Conservation (phyloP, 2,113 vertebrate genomes). For the Pollachius pollachius region DNA sequence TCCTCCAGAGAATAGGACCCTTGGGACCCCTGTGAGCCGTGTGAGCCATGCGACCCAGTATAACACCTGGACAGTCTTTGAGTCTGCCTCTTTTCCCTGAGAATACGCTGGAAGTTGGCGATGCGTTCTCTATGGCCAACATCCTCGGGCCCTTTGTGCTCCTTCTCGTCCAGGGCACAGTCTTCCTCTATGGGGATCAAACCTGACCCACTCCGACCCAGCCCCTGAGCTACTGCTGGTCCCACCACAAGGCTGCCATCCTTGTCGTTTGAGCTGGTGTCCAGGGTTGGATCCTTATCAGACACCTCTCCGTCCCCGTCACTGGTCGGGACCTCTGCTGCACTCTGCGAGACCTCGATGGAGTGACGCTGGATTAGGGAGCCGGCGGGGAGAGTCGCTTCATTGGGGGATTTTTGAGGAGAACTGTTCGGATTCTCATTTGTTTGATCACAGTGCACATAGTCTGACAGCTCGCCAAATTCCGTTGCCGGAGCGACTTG, state of each 20-base stretch:
- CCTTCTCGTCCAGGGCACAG: constrained; percentile 21
- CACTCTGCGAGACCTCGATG: constrained; percentile 33
- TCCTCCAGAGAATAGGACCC: constrained; percentile 81
- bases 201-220: constrained; percentile 26
- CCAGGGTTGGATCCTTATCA: constrained; percentile 33
- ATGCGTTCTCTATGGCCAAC: constrained; percentile 87
- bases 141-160: constrained; percentile 53
- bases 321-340: constrained; percentile 28
- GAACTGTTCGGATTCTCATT: constrained; percentile 17
- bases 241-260: neutral
- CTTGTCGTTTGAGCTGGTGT: constrained; percentile 21
- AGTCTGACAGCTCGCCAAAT: constrained; percentile 25
- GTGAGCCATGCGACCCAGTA: constrained; percentile 71
- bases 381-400: constrained; percentile 30
- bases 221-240: neutral
- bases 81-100: constrained; percentile 86
- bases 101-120: constrained; percentile 88
- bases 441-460: constrained; percentile 34
- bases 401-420: constrained; percentile 35
- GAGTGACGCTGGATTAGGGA: constrained; percentile 36
- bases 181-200: constrained; percentile 60
- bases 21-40: constrained; percentile 69
- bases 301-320: constrained; percentile 37
- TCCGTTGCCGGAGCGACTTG: constrained; percentile 26
- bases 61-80: constrained; percentile 79